Base-by-base conservation (phyloP, 2,888 invertebrate genomes). In the Alloscopus bannaensis region DNA sequence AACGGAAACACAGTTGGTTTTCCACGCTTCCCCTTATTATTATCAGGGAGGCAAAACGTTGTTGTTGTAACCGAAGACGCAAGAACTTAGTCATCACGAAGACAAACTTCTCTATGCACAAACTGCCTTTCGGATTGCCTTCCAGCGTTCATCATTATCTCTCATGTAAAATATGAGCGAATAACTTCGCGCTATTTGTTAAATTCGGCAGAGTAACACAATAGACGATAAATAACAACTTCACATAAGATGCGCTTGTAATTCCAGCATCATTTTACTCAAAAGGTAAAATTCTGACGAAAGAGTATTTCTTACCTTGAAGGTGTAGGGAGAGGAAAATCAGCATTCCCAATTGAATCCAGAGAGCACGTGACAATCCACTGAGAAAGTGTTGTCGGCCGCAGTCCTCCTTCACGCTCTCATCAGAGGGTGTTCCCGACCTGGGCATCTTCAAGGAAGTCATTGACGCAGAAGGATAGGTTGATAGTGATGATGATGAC, bases 1-100 rank as follows among this genome's bases (percentile, higher is more conserved):
- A 70, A 77, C 69, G 77, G 77, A 77, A 77, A 62, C 76, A 77
- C 77, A 77, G 55, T 77, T 70, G 77, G 77, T 77, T 77, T 70
- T 77, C 77, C 70, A 70, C 77, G 50, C 70, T 77, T 77, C 77
- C 77, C 69, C 70, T 77, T 77, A 77, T 77, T 77, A 77, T 64
- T 60, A 75, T 75, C 60, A 75, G 42, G 59, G 75, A 60, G 68
- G 75, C 75, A 52, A 40, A 75, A 59, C 68, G 60, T 40, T n/a
- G 47, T 31, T 50, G n/a, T n/a, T n/a, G n/a, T n/a, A n/a, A n/a
- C n/a, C n/a, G n/a, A n/a, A n/a, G n/a, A n/a, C n/a, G n/a, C n/a
- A n/a, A n/a, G n/a, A n/a, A n/a, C n/a, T n/a, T n/a, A n/a, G n/a
- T n/a, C n/a, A n/a, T n/a, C n/a, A n/a, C n/a, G n/a, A n/a, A n/a